A percentile compares a stretch with the other conserved stretches of the same genome.
Conservation (phyloP, 1,140 invertebrate species). For the Trichonephila clavata region DNA sequence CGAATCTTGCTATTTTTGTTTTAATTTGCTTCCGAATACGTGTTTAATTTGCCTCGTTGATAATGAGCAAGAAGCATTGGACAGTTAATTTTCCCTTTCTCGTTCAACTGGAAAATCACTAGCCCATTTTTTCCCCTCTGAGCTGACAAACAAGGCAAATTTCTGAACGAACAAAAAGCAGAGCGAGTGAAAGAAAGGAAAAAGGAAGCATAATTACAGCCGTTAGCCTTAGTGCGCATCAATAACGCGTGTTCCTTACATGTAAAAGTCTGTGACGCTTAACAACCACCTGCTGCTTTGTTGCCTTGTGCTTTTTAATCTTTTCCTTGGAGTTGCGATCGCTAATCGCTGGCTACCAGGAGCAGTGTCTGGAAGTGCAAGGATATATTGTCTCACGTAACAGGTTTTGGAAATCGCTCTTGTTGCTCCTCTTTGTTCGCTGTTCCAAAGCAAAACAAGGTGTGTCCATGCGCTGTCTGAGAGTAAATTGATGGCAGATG, state of each 20-base stretch:
- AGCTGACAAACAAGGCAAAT: neutral
- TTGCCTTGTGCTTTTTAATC: neutral
- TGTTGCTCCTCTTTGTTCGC: neutral
- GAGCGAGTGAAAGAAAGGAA: neutral
- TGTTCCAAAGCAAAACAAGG: neutral
- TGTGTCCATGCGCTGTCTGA: neutral
- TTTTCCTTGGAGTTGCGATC: neutral
- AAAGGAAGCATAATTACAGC: neutral
- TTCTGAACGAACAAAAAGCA: neutral
- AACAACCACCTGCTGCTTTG: conserved; percentile 8
- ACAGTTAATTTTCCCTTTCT: neutral
- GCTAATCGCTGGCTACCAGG: neutral
- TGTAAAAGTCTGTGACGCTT: neutral
- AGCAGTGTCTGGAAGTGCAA: conserved; percentile 19
- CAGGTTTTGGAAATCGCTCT: neutral
- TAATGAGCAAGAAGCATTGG: neutral
- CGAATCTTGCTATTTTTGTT: neutral
- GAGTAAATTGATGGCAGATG: conserved; percentile 5
- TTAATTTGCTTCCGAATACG: neutral
- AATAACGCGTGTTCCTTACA: neutral
- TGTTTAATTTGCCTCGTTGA: neutral
- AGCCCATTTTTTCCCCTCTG: neutral
- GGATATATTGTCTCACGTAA: neutral
- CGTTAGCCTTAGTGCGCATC: neutral
- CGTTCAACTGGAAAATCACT: neutral